Evolutionary conservation across 2,113 vertebrate species (phyloP).

Genomic region (Bungarus multicinctus): DNA sequence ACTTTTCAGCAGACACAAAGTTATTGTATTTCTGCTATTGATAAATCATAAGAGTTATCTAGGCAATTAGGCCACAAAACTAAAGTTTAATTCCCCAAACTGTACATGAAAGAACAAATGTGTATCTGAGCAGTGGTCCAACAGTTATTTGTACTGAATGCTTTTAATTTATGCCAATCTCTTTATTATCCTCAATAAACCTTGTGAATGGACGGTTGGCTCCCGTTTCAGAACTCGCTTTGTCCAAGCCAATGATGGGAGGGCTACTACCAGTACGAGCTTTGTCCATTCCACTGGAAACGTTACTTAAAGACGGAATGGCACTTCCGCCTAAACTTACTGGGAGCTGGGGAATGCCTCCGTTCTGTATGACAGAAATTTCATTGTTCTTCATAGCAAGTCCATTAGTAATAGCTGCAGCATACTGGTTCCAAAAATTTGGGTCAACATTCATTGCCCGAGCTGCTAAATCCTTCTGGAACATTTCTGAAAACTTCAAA

Average conservation of each 20-base stretch:
- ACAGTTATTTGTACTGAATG: conserved; percentile 66
- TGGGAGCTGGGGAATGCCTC: conserved; percentile 91
- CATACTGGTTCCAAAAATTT: conserved; percentile 97
- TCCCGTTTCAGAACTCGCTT: conserved; percentile 81
- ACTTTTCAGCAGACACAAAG: conserved; percentile 84
- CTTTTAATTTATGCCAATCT: conserved; percentile 94
- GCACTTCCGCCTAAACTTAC: conserved; percentile 88
- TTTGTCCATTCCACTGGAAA: conserved; percentile 88
- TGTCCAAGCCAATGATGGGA: conserved; percentile 85
- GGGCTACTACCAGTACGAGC: conserved; percentile 83
- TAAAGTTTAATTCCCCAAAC: conserved; percentile 61
- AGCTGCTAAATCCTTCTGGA: conserved; percentile 96
- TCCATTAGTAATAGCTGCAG: conserved; percentile 94
- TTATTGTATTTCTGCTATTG: conserved; percentile 75
- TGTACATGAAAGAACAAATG: conserved; percentile 77
- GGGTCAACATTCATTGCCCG: conserved; percentile 97
- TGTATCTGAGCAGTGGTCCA: conserved; percentile 70
- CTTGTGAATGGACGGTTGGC: conserved; percentile 88
- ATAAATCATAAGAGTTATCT: conserved; percentile 66
- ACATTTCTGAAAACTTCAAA: conserved; percentile 98
- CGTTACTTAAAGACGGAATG: conserved; percentile 82
- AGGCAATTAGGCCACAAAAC: conserved; percentile 61
- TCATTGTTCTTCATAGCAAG: conserved; percentile 99
- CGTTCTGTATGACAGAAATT: conserved; percentile 99
- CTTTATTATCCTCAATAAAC: conserved; percentile 98